A percentile compares a stretch with the other conserved stretches of the same genome.
phyloP scores from a whole-genome alignment of 2,888 invertebrate species.

The Oeneis ivallda region DNA sequence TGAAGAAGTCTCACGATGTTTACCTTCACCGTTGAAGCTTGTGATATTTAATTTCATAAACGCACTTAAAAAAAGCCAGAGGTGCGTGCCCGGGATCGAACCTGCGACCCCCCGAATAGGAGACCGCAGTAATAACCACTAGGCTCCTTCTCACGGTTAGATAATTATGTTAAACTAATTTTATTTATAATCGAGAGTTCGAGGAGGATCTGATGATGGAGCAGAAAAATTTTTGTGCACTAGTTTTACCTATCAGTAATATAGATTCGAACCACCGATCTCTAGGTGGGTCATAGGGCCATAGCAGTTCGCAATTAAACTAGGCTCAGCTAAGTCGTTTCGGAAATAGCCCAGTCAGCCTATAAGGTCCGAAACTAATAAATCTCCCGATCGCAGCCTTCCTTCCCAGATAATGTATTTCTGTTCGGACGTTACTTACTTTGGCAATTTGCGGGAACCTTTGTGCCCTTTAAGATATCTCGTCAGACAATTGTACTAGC shows the following conservation, averaged over 20 bases:
- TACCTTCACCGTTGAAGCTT: too few species aligned
- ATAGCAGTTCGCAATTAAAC: constrained; percentile 5
- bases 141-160: too few species aligned
- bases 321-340: constrained; percentile 34
- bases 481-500: constrained; percentile 71
- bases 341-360: constrained; percentile 68
- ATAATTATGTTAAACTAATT: too few species aligned
- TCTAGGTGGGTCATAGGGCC: not conserved
- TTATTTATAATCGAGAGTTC: too few species aligned
- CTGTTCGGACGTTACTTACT: constrained; percentile 80
- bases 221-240: too few species aligned
- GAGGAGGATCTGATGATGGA: too few species aligned
- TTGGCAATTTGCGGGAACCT: constrained; percentile 81
- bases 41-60: too few species aligned
- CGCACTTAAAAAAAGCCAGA: too few species aligned
- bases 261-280: not conserved
- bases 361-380: constrained; percentile 48
- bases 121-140: too few species aligned
- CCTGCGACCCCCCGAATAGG: too few species aligned
- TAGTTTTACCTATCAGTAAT: not conserved
- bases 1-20: too few species aligned
- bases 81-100: too few species aligned
- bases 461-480: constrained; percentile 81
- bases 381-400: constrained; percentile 57
- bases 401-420: constrained; percentile 79